Conservation (phyloP, 2,888 invertebrate species). For the Coelopa pilipes region DNA sequence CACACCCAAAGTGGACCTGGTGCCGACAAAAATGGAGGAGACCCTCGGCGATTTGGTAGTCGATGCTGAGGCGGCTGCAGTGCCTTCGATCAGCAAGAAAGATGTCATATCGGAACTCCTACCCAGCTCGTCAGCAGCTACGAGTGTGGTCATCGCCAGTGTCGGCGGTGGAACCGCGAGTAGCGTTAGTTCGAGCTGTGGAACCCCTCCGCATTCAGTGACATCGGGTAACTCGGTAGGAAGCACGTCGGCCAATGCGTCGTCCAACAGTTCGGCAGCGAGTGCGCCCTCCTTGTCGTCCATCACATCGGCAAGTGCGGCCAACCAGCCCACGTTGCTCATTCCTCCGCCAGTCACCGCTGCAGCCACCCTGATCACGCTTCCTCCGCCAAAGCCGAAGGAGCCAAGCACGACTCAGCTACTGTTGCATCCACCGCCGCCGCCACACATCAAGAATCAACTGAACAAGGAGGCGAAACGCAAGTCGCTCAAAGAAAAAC, state of each 20-base stretch:
- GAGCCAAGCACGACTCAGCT: constrained; percentile 63
- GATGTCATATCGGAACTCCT: constrained; percentile 52
- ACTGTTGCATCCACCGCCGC: constrained; percentile 64
- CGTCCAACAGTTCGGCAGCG: constrained; percentile 55
- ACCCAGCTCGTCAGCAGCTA: constrained; percentile 30
- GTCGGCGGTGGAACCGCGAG: constrained; percentile 49
- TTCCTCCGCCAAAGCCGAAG: constrained; percentile 56
- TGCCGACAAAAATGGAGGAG: constrained; percentile 67
- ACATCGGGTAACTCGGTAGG: constrained; percentile 62
- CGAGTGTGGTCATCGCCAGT: constrained; percentile 38
- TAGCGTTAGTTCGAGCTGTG: constrained; percentile 61
- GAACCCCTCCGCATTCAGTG: constrained; percentile 63
- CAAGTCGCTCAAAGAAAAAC: constrained; percentile 65
- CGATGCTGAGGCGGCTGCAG: constrained; percentile 50
- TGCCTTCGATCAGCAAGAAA: constrained; percentile 46
- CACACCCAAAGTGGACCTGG: constrained; percentile 64
- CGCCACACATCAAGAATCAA: constrained; percentile 65
- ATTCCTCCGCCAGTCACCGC: constrained; percentile 46
- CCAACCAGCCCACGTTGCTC: constrained; percentile 45
- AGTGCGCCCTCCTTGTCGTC: constrained; percentile 50
- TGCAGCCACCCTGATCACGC: constrained; percentile 44
- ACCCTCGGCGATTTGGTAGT: constrained; percentile 68
- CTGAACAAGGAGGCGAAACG: constrained; percentile 66
- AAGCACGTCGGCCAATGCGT: constrained; percentile 63
- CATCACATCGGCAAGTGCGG: constrained; percentile 46